A percentile compares a stretch with the other conserved stretches of the same genome.
phyloP scores from a whole-genome alignment of 2,797 vertebrate genomes.

The Aplochiton taeniatus region DNA sequence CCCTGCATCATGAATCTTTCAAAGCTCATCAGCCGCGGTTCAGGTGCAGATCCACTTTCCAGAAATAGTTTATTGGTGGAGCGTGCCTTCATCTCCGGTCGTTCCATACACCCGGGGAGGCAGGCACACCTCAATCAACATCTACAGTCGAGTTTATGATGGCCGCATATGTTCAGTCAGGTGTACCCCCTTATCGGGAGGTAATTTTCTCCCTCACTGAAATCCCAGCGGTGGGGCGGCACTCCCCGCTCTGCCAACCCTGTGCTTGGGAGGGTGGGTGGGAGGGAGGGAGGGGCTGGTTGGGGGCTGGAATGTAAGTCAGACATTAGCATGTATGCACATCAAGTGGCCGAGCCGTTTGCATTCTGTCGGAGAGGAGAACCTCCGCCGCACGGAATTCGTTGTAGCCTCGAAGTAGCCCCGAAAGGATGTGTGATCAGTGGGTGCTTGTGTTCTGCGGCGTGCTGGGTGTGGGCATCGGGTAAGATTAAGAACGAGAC shows the following conservation, averaged over 20 bases:
- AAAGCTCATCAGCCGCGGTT: too few species aligned
- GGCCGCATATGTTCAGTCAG: constrained; percentile 4
- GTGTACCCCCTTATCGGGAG: constrained; percentile 33
- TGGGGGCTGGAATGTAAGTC: constrained; percentile 5
- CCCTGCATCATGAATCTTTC: too few species aligned
- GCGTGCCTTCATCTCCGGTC: background rate
- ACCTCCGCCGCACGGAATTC: constrained; percentile 2
- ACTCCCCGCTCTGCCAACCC: constrained; percentile 6
- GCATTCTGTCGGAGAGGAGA: constrained; percentile 7
- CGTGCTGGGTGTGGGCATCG: too few species aligned
- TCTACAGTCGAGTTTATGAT: background rate
- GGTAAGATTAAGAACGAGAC: too few species aligned
- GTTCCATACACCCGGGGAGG: background rate
- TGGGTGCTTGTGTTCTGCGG: too few species aligned
- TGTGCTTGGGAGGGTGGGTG: constrained; percentile 14
- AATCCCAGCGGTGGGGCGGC: background rate
- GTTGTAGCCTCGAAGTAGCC: constrained; percentile 5
- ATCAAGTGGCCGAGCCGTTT: constrained; percentile 10
- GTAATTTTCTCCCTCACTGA: constrained; percentile 54
- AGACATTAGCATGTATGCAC: constrained; percentile 6
- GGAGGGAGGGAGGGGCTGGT: too few species aligned
- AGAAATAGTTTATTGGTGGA: too few species aligned
- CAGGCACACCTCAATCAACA: constrained; percentile 12
- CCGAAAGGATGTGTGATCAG: constrained; percentile 1
- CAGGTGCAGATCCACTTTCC: too few species aligned